Percentiles rank a stretch among this genome's conserved stretches.
Conservation (phyloP, 1,140 invertebrate genomes). For the Latrodectus geometricus region DNA sequence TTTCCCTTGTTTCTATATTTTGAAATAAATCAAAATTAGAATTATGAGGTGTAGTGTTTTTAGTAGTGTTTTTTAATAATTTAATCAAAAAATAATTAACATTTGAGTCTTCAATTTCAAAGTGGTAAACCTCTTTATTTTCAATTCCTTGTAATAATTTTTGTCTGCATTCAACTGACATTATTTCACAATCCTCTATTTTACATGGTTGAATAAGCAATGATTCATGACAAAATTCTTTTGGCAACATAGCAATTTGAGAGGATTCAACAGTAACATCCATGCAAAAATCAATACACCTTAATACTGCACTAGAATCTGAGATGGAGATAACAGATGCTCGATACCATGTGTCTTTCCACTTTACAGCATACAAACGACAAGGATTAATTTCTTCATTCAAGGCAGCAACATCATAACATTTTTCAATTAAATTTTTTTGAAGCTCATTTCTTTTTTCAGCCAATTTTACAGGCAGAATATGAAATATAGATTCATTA, state of each 20-base stretch:
- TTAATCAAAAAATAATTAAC: not conserved
- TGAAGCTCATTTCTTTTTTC: conserved; percentile 14
- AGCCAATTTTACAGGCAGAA: conserved; percentile 17
- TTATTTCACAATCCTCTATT: conserved; percentile 12
- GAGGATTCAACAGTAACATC: not conserved
- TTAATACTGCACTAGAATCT: conserved; percentile 1
- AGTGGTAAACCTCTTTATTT: not conserved
- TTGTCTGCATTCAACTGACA: not conserved
- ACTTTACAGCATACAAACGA: conserved; percentile 48
- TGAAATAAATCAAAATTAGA: not conserved
- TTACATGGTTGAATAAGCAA: conserved; percentile 11
- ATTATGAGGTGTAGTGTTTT: not conserved
- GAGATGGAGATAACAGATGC: not conserved
- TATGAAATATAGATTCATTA: conserved; percentile 18
- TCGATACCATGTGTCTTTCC: conserved; percentile 7
- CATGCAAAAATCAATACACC: conserved; percentile 37
- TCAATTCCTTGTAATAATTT: not conserved
- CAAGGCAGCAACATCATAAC: not conserved
- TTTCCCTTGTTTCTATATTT: not conserved
- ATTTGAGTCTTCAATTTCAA: not conserved
- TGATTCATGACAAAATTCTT: conserved; percentile 18
- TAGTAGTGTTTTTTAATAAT: not conserved
- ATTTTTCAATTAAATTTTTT: not conserved
- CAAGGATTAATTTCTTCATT: not conserved
- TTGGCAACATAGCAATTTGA: conserved; percentile 5